These are phyloP conservation scores for Thysanoteuthis rhombus DNA, from an alignment of 2,888 invertebrate species.

Conservation along the genomic window DNA sequence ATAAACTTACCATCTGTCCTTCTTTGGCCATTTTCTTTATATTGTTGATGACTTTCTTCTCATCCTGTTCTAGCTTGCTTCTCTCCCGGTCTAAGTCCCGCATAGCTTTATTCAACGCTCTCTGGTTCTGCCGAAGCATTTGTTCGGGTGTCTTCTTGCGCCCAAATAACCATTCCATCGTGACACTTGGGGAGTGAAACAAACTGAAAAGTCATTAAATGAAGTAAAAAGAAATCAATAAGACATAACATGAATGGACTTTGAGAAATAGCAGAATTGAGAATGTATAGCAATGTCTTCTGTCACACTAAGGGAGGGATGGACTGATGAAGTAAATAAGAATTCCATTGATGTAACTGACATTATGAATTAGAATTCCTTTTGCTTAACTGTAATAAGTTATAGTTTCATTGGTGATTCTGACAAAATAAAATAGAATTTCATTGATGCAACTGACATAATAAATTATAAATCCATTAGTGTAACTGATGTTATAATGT, in stretches of 20 bases:
- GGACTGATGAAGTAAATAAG: no score
- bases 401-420: no score
- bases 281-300: no score
- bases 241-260: background rate
- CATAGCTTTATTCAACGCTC: slow-evolving; percentile 97
- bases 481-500: no score
- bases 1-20: slow-evolving; percentile 88
- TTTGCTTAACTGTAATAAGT: no score
- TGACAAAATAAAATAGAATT: no score
- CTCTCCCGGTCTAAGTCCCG: slow-evolving; percentile 92
- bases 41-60: slow-evolving; percentile 97
- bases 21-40: slow-evolving; percentile 99
- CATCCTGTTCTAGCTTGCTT: slow-evolving; percentile 96
- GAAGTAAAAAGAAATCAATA: background rate
- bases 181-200: slow-evolving; percentile 22
- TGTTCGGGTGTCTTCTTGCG: slow-evolving; percentile 96
- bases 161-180: slow-evolving; percentile 80
- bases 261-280: background rate
- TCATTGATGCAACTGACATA: no score
- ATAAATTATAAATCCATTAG: no score
- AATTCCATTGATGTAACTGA: no score
- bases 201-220: slow-evolving; percentile 16
- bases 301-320: no score
- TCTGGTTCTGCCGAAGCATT: slow-evolving; percentile 96
- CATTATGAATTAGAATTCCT: no score